Conservation (phyloP, 2,888 invertebrate species). For the Brenthis ino region DNA sequence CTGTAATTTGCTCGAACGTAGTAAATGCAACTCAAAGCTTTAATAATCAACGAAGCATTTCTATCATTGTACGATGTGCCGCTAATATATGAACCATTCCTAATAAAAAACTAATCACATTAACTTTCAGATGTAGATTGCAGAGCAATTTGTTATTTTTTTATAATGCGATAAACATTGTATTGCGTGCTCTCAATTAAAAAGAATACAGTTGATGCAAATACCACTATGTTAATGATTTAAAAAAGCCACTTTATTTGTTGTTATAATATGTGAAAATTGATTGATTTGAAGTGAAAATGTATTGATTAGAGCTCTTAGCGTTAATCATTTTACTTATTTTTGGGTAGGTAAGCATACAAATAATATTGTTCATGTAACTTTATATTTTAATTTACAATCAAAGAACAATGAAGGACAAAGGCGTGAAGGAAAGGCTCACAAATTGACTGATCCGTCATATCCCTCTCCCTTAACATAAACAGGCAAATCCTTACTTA, state of each 20-base stretch:
- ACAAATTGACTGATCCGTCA: constrained; percentile 76
- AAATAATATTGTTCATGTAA: constrained; percentile 19
- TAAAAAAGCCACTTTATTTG: background rate
- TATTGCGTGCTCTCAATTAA: constrained; percentile 46
- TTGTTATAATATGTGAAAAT: background rate
- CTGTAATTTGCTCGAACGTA: constrained; percentile 75
- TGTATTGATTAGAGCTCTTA: background rate
- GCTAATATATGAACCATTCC: constrained; percentile 49
- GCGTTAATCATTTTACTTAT: background rate
- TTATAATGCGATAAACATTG: constrained; percentile 62
- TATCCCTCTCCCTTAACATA: constrained; percentile 71
- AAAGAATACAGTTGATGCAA: constrained; percentile 2
- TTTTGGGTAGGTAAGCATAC: background rate
- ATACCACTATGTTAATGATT: constrained; percentile 7
- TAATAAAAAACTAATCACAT: constrained; percentile 53
- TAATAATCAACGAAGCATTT: constrained; percentile 70
- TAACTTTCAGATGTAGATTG: constrained; percentile 61
- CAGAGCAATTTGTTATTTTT: constrained; percentile 57
- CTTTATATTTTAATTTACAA: constrained; percentile 37
- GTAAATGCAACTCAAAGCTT: constrained; percentile 72
- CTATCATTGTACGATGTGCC: constrained; percentile 57
- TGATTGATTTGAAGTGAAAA: no score
- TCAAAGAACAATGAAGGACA: constrained; percentile 50
- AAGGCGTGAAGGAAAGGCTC: constrained; percentile 64
- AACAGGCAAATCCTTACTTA: constrained; percentile 82